phyloP scores from a whole-genome alignment of 2,113 vertebrate genomes.

The Indicator indicator region DNA sequence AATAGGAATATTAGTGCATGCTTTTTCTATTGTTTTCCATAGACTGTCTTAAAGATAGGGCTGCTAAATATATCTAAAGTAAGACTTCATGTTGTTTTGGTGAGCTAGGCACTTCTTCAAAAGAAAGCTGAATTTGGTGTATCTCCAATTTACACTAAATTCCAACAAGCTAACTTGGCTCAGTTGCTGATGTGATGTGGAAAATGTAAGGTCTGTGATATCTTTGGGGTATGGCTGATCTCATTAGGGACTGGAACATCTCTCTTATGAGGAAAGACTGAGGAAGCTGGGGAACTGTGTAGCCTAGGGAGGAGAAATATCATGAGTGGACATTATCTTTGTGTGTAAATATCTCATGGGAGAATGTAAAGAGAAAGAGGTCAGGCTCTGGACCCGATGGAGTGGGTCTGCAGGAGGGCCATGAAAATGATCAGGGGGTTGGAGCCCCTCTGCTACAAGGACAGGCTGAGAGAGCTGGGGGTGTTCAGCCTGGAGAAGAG shows the following conservation, averaged over 20 bases:
- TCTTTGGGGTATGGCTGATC: not conserved
- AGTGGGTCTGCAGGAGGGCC: no score
- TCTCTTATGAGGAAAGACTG: not conserved
- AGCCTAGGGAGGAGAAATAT: not conserved
- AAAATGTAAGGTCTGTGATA: not conserved
- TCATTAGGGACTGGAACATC: not conserved
- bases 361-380: not conserved
- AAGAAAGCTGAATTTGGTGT: not conserved
- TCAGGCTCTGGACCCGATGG: no score
- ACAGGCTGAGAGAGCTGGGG: no score
- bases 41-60: not conserved
- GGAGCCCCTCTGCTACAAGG: no score
- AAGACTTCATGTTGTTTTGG: not conserved
- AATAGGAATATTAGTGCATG: not conserved
- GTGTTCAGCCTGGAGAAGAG: no score
- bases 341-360: not conserved
- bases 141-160: not conserved
- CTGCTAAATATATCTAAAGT: not conserved
- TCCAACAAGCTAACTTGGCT: not conserved
- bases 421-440: no score
- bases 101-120: not conserved
- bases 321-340: not conserved
- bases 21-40: not conserved
- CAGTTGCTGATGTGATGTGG: not conserved
- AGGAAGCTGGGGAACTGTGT: not conserved